Conservation (phyloP, 2,113 vertebrate species). For the Tretioscincus oriximinensis region DNA sequence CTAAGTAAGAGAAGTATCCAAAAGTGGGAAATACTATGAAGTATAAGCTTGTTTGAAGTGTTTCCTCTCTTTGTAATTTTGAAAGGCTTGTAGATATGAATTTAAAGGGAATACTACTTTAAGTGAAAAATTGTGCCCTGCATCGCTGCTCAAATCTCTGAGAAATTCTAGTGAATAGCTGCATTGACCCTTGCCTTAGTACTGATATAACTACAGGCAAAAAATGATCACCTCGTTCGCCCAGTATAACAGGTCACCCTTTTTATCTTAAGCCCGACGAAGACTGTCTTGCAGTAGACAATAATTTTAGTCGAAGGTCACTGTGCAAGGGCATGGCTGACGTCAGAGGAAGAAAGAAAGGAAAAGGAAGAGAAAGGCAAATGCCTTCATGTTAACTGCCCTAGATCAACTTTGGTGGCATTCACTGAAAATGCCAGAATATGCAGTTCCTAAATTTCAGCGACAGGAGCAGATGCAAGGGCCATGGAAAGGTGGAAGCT, state of each 20-base stretch:
- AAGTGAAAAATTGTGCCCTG: no score
- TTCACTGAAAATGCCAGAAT: neutral
- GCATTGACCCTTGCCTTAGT: neutral
- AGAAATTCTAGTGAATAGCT: neutral
- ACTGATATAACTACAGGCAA: neutral
- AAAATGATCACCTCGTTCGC: neutral
- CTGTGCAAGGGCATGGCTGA: neutral
- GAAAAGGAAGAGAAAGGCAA: neutral
- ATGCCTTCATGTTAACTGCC: neutral
- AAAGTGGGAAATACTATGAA: no score
- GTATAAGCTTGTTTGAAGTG: neutral
- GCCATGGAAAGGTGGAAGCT: neutral
- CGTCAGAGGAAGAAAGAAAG: neutral
- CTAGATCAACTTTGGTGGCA: neutral
- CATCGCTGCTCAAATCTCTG: neutral
- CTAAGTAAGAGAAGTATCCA: no score
- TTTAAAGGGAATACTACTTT: neutral
- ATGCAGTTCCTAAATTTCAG: neutral
- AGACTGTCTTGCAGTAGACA: neutral
- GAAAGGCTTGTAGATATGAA: neutral
- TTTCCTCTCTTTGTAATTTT: neutral
- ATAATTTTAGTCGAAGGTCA: constrained; percentile 3
- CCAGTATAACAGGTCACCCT: neutral
- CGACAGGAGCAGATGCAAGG: neutral
- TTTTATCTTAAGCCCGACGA: neutral